Conservation (phyloP, 2,113 vertebrate genomes). For the Coryphaenoides rupestris region DNA sequence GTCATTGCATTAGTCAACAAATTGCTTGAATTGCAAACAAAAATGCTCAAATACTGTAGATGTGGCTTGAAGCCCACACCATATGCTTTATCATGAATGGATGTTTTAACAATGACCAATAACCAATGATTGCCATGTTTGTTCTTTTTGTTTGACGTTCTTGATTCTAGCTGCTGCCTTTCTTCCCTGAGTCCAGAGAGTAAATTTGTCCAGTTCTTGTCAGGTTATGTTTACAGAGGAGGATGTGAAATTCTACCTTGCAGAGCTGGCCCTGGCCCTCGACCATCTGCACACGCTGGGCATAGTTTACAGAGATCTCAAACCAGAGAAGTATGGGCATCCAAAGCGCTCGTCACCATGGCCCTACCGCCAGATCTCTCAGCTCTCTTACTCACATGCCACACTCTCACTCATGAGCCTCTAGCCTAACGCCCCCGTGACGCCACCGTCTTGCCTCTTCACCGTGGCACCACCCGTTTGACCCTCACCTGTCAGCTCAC, state of each 20-base stretch:
- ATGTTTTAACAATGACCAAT: conserved; percentile 11
- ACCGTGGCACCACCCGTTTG: no score
- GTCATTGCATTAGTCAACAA: no score
- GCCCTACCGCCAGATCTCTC: neutral
- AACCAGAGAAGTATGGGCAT: conserved; percentile 93
- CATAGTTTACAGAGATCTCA: conserved; percentile 99
- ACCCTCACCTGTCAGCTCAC: no score
- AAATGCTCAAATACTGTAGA: conserved; percentile 7
- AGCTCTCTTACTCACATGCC: neutral
- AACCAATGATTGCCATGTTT: conserved; percentile 35
- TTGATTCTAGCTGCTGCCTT: conserved; percentile 46
- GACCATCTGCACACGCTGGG: conserved; percentile 98
- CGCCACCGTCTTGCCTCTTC: no score
- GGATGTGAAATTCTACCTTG: conserved; percentile 99
- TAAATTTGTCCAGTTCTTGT: conserved; percentile 97
- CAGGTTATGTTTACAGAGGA: conserved; percentile 99
- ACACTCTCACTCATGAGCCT: neutral
- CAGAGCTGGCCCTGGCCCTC: conserved; percentile 97
- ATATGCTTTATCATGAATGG: no score
- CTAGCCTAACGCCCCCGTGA: neutral
- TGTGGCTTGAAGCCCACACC: no score
- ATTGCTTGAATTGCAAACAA: neutral
- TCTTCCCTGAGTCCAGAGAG: conserved; percentile 78
- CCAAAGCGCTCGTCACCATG: no score
- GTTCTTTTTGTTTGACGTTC: conserved; percentile 47